phyloP scores from a whole-genome alignment of 1,140 invertebrate genomes.

The Hydropsyche tenuis region DNA sequence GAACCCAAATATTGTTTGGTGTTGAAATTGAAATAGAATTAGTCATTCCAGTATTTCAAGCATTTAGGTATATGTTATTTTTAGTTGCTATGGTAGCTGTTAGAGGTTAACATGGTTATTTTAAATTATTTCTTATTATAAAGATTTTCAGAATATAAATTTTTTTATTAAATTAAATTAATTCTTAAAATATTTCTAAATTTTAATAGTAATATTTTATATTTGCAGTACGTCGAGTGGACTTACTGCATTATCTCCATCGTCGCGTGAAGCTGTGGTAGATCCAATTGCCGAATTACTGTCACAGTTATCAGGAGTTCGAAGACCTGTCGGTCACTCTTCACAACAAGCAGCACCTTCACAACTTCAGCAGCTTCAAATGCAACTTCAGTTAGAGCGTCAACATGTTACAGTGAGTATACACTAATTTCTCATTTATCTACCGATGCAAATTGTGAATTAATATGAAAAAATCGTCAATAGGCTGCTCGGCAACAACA shows the following conservation, averaged over 20 bases:
- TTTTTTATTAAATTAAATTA: not conserved
- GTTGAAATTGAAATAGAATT: too few species aligned
- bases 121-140: not conserved
- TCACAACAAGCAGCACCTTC: conserved; percentile 58
- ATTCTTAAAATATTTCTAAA: not conserved
- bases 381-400: conserved; percentile 87
- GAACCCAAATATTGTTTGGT: too few species aligned
- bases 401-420: conserved; percentile 83
- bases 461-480: not conserved
- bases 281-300: conserved; percentile 95
- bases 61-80: too few species aligned
- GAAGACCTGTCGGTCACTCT: conserved; percentile 64
- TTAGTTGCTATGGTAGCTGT: too few species aligned
- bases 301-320: conserved; percentile 89
- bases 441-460: not conserved
- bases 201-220: not conserved
- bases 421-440: not conserved
- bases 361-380: conserved; percentile 86
- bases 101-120: too few species aligned
- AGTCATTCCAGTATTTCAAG: too few species aligned
- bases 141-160: not conserved
- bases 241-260: conserved; percentile 78
- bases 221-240: conserved; percentile 74
- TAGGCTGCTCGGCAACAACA: conserved; percentile 78
- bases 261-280: conserved; percentile 85